phyloP scores from a whole-genome alignment of 2,888 invertebrate genomes.

The Spodoptera exigua region DNA sequence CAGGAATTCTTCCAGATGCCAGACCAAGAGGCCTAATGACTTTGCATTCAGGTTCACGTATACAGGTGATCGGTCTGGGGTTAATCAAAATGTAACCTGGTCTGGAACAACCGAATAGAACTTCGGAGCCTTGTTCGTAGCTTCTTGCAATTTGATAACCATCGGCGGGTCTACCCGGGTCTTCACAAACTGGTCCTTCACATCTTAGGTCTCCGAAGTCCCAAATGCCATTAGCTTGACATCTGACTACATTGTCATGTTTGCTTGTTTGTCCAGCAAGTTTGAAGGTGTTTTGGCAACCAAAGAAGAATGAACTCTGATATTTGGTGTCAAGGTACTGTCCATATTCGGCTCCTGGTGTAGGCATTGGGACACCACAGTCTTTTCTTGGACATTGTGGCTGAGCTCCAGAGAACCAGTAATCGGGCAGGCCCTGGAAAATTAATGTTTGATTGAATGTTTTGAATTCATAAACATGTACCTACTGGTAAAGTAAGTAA shows the following conservation, averaged over 20 bases:
- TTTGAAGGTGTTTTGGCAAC: slow-evolving; percentile 98
- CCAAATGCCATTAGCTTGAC: slow-evolving; percentile 98
- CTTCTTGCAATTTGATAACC: slow-evolving; percentile 95
- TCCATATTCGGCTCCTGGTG: slow-evolving; percentile 98
- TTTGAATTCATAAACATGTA: not conserved
- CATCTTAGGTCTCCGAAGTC: slow-evolving; percentile 98
- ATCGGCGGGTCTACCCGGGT: slow-evolving; percentile 98
- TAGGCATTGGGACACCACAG: slow-evolving; percentile 97
- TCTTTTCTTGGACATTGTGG: slow-evolving; percentile 96
- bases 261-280: slow-evolving; percentile 97
- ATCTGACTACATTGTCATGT: slow-evolving; percentile 97
- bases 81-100: slow-evolving; percentile 98
- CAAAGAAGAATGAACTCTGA: slow-evolving; percentile 98
- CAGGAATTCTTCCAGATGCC: slow-evolving; percentile 97
- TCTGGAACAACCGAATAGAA: slow-evolving; percentile 96
- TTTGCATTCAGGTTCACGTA: slow-evolving; percentile 97
- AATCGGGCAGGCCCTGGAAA: slow-evolving; percentile 94
- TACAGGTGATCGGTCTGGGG: slow-evolving; percentile 96
- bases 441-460: slow-evolving; percentile 3
- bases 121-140: slow-evolving; percentile 96
- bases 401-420: slow-evolving; percentile 96
- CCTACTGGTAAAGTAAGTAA: not conserved
- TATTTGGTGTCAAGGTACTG: slow-evolving; percentile 96
- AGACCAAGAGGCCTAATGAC: slow-evolving; percentile 97
- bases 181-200: slow-evolving; percentile 98